Evolutionary conservation across 2,797 vertebrate species (phyloP), one percentile per base, ranked within the genome.

Genomic region (Varecia variegata): DNA sequence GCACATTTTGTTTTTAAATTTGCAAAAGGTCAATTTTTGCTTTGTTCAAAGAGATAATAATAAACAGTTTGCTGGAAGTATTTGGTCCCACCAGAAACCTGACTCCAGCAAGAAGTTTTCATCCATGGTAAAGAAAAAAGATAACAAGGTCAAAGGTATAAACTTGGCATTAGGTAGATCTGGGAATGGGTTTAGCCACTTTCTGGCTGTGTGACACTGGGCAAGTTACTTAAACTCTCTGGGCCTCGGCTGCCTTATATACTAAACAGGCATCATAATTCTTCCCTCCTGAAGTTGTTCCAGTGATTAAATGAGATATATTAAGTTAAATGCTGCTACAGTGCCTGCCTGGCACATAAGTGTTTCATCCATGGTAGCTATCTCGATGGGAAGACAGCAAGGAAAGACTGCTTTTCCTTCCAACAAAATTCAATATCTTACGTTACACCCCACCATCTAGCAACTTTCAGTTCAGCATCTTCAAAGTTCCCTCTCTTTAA

Each of bases 391-490:
- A 96, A 82, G 7, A 11, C 32, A 3, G 0, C n/a, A 32, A 12
- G 67, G 38, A 43, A 62, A 25, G 23, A 1, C n/a, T 62, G 30
- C 5, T 35, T 47, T 43, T 62, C 38, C 50, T 17, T 6, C 10
- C 74, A 70, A 6, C 0, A 45, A 13, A 14, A 85, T 3, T 0
- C 2, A 14, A 1, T 74, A 65, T 88, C 54, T 71, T 52, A 20
- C 20, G 81, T 98, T 73, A 95, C 90, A 18, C 79, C 32, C 96
- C 96, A 97, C 96, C 97, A 93, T 74, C 97, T 88, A 45, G 96
- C 73, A 97, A 95, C 62, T 0, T 47, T 10, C 81, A 38, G 60
- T 45, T 45, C 54, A 77, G 54, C 38, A 13, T 91, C 47, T 54
- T 87, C 38, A 74, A 25, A 90, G 54, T 45, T 90, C 47, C n/a